Percentiles rank a stretch among this genome's conserved stretches.
These are phyloP conservation scores for Pholis gunnellus DNA, from an alignment of 2,113 vertebrate genomes.

Conservation along the genomic window DNA sequence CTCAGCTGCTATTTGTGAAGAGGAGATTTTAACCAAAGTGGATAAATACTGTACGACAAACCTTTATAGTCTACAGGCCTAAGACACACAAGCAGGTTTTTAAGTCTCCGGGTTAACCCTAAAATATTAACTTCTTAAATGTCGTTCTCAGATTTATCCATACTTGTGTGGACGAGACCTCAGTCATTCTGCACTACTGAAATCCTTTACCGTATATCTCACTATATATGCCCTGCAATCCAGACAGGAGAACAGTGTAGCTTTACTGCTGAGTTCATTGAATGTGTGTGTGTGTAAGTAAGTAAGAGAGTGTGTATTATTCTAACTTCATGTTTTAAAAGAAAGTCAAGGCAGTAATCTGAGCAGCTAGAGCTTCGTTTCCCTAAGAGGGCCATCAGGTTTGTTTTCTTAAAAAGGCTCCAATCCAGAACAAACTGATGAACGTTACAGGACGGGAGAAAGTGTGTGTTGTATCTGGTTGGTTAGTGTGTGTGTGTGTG, in stretches of 20 bases:
- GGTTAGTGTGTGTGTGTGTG: background rate
- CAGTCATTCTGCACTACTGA: constrained; percentile 3
- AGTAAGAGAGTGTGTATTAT: constrained; percentile 63
- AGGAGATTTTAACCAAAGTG: background rate
- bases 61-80: background rate
- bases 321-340: constrained; percentile 55
- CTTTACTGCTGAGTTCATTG: constrained; percentile 25
- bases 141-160: background rate
- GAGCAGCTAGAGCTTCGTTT: constrained; percentile 59
- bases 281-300: constrained; percentile 44
- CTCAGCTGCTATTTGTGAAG: background rate
- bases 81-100: background rate
- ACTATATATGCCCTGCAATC: constrained; percentile 13
- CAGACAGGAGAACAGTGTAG: constrained; percentile 18
- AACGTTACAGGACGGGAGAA: constrained; percentile 47
- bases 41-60: background rate
- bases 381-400: constrained; percentile 47
- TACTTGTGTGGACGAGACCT: background rate
- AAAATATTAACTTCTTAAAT: background rate
- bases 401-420: constrained; percentile 66
- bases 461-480: background rate
- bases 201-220: constrained; percentile 14
- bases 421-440: constrained; percentile 59
- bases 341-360: constrained; percentile 56
- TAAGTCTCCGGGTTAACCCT: background rate